Conservation (phyloP, 1,140 invertebrate species). For the Scaptomyza pallida region DNA sequence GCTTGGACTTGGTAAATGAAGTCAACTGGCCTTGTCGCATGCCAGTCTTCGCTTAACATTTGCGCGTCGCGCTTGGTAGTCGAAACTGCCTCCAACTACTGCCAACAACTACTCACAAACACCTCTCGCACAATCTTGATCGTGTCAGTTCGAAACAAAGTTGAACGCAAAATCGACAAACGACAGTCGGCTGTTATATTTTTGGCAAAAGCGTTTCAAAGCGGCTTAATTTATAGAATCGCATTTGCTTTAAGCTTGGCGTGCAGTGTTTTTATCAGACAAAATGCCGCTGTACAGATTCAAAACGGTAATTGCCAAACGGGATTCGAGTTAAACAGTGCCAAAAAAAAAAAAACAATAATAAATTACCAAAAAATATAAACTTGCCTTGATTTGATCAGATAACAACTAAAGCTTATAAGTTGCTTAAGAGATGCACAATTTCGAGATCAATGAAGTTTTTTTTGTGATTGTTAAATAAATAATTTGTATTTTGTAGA, state of each 20-base stretch:
- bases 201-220: slow-evolving; percentile 53
- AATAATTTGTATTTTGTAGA: background rate
- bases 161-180: slow-evolving; percentile 8
- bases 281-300: slow-evolving; percentile 45
- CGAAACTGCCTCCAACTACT: slow-evolving; percentile 12
- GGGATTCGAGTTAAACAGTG: slow-evolving; percentile 30
- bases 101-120: slow-evolving; percentile 2
- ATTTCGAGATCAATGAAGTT: background rate
- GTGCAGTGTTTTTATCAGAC: slow-evolving; percentile 47
- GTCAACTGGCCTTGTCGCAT: slow-evolving; percentile 72
- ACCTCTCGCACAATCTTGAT: slow-evolving; percentile 8
- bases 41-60: slow-evolving; percentile 68
- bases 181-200: slow-evolving; percentile 35
- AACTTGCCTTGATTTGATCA: background rate
- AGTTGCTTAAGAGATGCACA: background rate
- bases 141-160: background rate
- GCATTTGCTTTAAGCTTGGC: slow-evolving; percentile 47
- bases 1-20: slow-evolving; percentile 74
- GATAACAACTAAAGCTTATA: slow-evolving; percentile 2
- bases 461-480: background rate
- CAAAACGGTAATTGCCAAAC: slow-evolving; percentile 50
- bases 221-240: slow-evolving; percentile 64
- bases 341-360: slow-evolving; percentile 47
- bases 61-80: slow-evolving; percentile 50
- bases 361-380: background rate